Conservation (phyloP, 2,888 invertebrate species). For the Saturnia pavonia region DNA sequence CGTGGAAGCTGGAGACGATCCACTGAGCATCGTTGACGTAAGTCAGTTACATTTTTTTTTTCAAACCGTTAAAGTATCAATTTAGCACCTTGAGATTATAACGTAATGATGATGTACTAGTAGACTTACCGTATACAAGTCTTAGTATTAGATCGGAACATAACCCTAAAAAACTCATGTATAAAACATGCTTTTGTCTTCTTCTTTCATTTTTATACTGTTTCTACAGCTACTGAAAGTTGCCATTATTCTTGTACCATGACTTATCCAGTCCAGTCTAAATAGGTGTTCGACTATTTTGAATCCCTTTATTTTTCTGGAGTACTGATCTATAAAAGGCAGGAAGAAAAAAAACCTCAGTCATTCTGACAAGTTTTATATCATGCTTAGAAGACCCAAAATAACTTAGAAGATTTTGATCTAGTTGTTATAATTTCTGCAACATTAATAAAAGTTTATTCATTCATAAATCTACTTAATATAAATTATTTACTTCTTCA, state of each 20-base stretch:
- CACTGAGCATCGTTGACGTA: conserved; percentile 45
- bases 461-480: too few species aligned
- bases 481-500: conserved; percentile 30
- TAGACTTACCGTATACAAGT: background rate
- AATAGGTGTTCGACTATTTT: background rate
- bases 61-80: background rate
- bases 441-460: too few species aligned
- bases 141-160: background rate
- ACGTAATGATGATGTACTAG: background rate
- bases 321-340: background rate
- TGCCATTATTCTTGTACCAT: too few species aligned
- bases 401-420: background rate
- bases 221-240: background rate
- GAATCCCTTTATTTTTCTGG: background rate
- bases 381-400: background rate
- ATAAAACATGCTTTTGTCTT: background rate
- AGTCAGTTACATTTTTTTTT: conserved; percentile 34
- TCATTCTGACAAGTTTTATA: background rate
- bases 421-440: too few species aligned
- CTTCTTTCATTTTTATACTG: background rate
- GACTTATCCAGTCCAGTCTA: too few species aligned
- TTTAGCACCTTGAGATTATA: background rate
- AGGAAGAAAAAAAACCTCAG: background rate
- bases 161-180: too few species aligned
- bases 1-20: conserved; percentile 84